Base-by-base conservation (phyloP, 2,797 vertebrate genomes). In the Lagodon rhomboides region DNA sequence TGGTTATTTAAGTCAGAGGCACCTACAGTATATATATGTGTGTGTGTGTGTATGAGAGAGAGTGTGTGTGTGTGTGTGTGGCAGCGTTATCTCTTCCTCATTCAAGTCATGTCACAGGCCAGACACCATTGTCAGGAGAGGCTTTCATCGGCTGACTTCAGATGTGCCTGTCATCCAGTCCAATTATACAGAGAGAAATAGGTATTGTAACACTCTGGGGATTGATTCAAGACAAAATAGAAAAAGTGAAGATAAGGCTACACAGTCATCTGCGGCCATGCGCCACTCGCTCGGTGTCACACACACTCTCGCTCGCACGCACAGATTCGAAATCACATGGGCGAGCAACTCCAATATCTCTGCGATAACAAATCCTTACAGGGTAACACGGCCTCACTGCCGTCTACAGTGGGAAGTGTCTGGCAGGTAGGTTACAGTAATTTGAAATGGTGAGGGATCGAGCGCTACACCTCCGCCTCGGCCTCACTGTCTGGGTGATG, bases 131-230 rank as follows among this genome's bases (percentile, higher is more conserved):
- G 95, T 95, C 93, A 95, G 90, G 90, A 91, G 92, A 89, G 74
- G 91, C 95, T 95, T 95, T 96, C 94, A 96, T 95, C 93, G 87
- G 85, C 91, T 91, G 93, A 92, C 92, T 95, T 95, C 93, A 95
- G 95, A 95, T 93, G 94, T 94, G 93, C 89, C 94, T 94, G 94
- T 95, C 95, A 95, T 94, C 93, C 93, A 94, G 94, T 95, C 95
- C 95, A 96, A 95, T 95, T 95, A 96, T 94, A 95, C 94, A 94
- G 90, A 91, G 92, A 95, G 93, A 94, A 95, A 96, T 95, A 94
- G 94, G 92, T 94, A 95, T 94, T 94, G 94, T 95, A 94, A 93
- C 94, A 93, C 93, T 91, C 91, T 55, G 87, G 94, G 93, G 91
- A 95, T 92, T 95, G 95, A 95, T 95, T 96, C 93, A 94, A 93